Evolutionary conservation across 1,140 invertebrate species (phyloP).

Genomic region (Drosophila ambigua): DNA sequence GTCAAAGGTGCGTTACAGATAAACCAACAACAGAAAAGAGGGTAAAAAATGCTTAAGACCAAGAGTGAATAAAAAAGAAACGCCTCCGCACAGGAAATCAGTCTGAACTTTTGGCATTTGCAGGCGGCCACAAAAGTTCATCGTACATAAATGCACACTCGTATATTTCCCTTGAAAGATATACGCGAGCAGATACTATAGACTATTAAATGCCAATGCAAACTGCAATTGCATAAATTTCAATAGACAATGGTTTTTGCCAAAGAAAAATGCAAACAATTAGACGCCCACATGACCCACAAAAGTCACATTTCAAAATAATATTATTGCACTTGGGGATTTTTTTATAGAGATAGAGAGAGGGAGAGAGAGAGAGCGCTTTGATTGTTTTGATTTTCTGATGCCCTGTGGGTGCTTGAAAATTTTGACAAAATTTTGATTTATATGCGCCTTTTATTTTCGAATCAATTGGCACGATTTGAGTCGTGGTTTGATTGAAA

Average conservation of each 20-base stretch:
- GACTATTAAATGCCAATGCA: conserved; percentile 62
- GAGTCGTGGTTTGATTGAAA: conserved; percentile 31
- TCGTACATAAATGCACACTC: neutral
- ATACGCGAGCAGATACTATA: conserved; percentile 25
- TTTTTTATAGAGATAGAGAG: conserved; percentile 24
- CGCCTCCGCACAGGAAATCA: conserved; percentile 36
- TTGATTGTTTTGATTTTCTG: conserved; percentile 24
- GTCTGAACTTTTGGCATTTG: conserved; percentile 43
- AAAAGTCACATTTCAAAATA: conserved; percentile 45
- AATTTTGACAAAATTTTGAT: conserved; percentile 65
- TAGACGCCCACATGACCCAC: conserved; percentile 69
- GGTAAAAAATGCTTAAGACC: neutral
- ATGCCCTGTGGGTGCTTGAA: conserved; percentile 57
- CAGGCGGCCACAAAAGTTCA: conserved; percentile 38
- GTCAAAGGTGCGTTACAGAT: conserved; percentile 56
- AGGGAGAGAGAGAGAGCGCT: conserved; percentile 41
- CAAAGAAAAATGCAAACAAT: conserved; percentile 66
- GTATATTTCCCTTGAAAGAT: conserved; percentile 47
- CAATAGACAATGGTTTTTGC: conserved; percentile 38
- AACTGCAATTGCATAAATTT: conserved; percentile 60
- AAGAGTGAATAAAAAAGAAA: conserved; percentile 2
- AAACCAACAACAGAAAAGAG: conserved; percentile 1
- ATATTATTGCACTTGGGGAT: no score
- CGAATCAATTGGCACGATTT: conserved; percentile 54
- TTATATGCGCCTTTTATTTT: conserved; percentile 46